Conservation (phyloP, 2,113 vertebrate genomes). For the Crypturellus undulatus region DNA sequence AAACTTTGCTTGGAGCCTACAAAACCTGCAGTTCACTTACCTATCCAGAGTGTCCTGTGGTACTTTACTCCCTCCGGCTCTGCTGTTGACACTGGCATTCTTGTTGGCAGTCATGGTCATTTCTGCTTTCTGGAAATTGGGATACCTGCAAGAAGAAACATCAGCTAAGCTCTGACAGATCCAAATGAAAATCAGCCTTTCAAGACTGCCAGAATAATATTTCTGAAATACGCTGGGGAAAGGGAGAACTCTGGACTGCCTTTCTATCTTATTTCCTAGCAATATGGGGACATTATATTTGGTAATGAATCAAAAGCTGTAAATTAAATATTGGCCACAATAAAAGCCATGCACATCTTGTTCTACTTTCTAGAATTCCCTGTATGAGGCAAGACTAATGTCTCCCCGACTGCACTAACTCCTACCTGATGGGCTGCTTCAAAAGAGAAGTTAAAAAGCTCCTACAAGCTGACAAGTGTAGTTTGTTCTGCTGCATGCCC, state of each 20-base stretch:
- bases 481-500: not conserved
- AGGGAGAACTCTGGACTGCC: not conserved
- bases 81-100: conserved; percentile 88
- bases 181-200: not conserved
- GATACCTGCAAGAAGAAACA: conserved; percentile 82
- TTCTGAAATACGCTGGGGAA: not conserved
- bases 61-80: conserved; percentile 89
- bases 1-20: not conserved
- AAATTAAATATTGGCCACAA: not conserved
- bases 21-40: conserved; percentile 77
- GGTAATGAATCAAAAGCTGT: not conserved
- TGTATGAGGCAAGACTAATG: not conserved
- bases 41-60: conserved; percentile 88
- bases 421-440: not conserved
- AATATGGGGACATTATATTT: not conserved
- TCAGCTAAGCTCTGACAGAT: conserved; percentile 29
- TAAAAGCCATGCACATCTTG: not conserved
- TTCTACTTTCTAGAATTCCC: not conserved
- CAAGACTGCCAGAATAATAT: not conserved
- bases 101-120: conserved; percentile 99
- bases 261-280: not conserved
- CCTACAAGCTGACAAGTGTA: not conserved
- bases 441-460: not conserved
- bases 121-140: conserved; percentile 80
- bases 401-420: not conserved